Conservation (phyloP, 1,140 invertebrate species). For the Uloborus diversus region DNA sequence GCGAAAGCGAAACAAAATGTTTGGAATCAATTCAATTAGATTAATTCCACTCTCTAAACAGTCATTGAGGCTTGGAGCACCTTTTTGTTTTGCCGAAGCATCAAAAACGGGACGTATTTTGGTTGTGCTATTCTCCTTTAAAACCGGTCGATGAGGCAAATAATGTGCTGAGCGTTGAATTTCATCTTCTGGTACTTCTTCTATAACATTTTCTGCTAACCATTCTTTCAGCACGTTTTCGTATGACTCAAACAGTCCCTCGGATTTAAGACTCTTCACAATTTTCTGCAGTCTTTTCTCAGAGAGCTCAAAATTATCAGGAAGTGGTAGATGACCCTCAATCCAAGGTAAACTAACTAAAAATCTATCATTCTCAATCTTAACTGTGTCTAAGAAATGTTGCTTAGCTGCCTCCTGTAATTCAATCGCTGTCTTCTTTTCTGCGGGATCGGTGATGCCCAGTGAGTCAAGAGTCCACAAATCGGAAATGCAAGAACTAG, state of each 20-base stretch:
- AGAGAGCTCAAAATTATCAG: slow-evolving; percentile 55
- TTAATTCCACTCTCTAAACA: slow-evolving; percentile 12
- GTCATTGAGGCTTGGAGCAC: neutral
- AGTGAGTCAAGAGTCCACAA: slow-evolving; percentile 13
- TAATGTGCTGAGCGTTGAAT: slow-evolving; percentile 55
- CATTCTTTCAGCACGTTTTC: slow-evolving; percentile 61
- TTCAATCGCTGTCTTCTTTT: neutral
- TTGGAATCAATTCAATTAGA: slow-evolving; percentile 52
- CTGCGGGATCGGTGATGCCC: slow-evolving; percentile 1
- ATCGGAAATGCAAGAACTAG: neutral
- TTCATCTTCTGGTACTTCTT: slow-evolving; percentile 59
- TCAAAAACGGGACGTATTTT: slow-evolving; percentile 41
- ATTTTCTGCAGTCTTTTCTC: slow-evolving; percentile 54
- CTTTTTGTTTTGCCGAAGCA: slow-evolving; percentile 4
- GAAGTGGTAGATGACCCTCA: slow-evolving; percentile 58
- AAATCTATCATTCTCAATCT: slow-evolving; percentile 49
- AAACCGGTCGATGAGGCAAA: slow-evolving; percentile 61
- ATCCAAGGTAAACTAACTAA: slow-evolving; percentile 60
- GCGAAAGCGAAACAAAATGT: slow-evolving; percentile 53
- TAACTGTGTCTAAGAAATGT: slow-evolving; percentile 10
- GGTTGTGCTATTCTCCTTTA: slow-evolving; percentile 47
- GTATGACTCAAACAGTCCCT: slow-evolving; percentile 61
- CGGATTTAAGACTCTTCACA: slow-evolving; percentile 58
- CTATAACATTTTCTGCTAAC: slow-evolving; percentile 60
- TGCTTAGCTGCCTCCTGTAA: neutral